A percentile compares a stretch with the other conserved stretches of the same genome.
phyloP scores from a whole-genome alignment of 2,888 invertebrate species.

The Tetragnatha montana region DNA sequence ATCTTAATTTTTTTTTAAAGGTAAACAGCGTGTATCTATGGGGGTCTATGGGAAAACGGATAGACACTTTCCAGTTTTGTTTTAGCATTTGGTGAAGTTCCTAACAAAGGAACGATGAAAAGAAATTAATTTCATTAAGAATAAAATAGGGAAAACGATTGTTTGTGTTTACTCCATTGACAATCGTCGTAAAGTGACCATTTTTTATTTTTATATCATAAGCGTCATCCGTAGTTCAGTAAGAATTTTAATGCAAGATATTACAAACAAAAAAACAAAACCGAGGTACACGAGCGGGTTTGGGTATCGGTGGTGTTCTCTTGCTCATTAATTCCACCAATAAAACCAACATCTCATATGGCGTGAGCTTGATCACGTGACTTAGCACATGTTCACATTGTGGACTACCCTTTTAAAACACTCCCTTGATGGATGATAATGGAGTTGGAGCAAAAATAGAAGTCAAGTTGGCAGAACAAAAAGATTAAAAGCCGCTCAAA shows the following conservation, averaged over 20 bases:
- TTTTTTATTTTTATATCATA: too few relatives aligned
- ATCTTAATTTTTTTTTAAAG: too few relatives aligned
- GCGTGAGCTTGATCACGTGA: constrained; percentile 65
- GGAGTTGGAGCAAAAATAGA: not conserved
- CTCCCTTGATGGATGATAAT: not conserved
- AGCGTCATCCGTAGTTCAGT: too few relatives aligned
- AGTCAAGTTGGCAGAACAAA: not conserved
- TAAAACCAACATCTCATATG: constrained; percentile 17
- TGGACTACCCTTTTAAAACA: not conserved
- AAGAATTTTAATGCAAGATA: too few relatives aligned
- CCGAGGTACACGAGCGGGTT: not conserved
- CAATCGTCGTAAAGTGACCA: not conserved
- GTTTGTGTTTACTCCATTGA: not conserved
- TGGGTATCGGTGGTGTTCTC: constrained; percentile 9
- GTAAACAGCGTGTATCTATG: too few relatives aligned
- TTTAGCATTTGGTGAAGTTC: too few relatives aligned
- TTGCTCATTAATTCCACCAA: constrained; percentile 25
- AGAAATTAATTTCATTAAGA: not conserved
- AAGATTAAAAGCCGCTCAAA: not conserved
- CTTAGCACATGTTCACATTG: constrained; percentile 63
- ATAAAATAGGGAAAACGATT: not conserved
- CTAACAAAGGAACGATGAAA: not conserved
- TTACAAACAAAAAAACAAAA: not conserved
- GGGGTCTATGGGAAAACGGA: too few relatives aligned
- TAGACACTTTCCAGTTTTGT: too few relatives aligned